Conservation (phyloP, 2,113 vertebrate species). For the Notothenia rossii region DNA sequence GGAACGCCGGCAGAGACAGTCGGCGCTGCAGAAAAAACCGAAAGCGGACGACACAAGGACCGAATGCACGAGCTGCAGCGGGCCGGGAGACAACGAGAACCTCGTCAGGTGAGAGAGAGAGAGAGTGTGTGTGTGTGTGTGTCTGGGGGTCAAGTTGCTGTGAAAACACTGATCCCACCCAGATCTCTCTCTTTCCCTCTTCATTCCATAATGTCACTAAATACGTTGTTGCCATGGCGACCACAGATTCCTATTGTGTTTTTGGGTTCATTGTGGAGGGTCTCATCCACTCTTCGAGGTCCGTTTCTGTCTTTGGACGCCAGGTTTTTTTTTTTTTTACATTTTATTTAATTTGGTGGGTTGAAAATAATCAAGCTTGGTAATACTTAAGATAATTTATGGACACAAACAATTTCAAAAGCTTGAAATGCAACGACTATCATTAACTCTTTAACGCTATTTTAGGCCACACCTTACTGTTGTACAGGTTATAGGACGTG, state of each 20-base stretch:
- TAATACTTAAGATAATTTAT: no score
- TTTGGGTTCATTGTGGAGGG: slow-evolving; percentile 20
- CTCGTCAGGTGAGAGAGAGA: slow-evolving; percentile 90
- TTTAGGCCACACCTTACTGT: no score
- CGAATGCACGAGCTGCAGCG: slow-evolving; percentile 94
- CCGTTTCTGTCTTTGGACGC: not conserved
- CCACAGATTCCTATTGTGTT: slow-evolving; percentile 27
- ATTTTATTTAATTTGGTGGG: no score
- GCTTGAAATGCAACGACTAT: no score
- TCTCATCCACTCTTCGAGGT: not conserved
- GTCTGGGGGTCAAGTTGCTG: slow-evolving; percentile 76
- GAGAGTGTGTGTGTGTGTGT: slow-evolving; percentile 5
- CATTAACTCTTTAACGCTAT: no score
- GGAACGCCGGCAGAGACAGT: slow-evolving; percentile 93
- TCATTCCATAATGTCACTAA: slow-evolving; percentile 48
- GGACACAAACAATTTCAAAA: no score
- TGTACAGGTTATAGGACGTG: no score
- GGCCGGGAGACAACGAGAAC: slow-evolving; percentile 97
- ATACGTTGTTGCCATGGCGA: slow-evolving; percentile 54
- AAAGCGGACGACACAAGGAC: slow-evolving; percentile 95
- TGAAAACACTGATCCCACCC: slow-evolving; percentile 73
- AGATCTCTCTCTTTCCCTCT: slow-evolving; percentile 41
- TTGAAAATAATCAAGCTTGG: no score
- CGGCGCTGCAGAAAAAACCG: slow-evolving; percentile 93
- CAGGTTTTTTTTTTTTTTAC: not conserved